A percentile compares a stretch with the other conserved stretches of the same genome.
These are phyloP conservation scores for Otolemur garnettii DNA, from an alignment of 2,113 vertebrate genomes.

Conservation along the genomic window DNA sequence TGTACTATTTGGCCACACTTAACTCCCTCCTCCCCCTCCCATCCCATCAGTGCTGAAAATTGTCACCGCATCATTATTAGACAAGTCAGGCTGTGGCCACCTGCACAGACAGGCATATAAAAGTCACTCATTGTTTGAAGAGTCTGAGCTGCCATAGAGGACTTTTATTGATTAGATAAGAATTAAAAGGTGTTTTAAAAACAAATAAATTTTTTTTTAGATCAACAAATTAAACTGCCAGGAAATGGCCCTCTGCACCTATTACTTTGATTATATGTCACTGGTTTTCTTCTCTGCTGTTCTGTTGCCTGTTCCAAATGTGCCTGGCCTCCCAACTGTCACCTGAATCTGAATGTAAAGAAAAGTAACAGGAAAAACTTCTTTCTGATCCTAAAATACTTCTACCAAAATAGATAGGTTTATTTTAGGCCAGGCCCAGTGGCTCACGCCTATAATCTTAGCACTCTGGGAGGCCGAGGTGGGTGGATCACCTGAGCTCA, in stretches of 20 bases:
- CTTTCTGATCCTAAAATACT: background rate
- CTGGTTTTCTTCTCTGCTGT: background rate
- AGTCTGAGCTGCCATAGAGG: conserved; percentile 72
- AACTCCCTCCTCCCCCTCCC: conserved; percentile 59
- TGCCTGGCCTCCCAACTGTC: background rate
- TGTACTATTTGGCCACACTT: background rate
- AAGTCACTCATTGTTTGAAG: conserved; percentile 78
- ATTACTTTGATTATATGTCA: background rate
- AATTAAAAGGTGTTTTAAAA: conserved; percentile 83
- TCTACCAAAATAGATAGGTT: background rate
- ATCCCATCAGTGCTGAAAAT: conserved; percentile 65
- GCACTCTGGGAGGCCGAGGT: no score
- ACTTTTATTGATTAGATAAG: conserved; percentile 79
- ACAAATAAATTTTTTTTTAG: background rate
- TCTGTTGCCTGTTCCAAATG: background rate
- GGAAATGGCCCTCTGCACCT: conserved; percentile 40
- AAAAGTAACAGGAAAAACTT: conserved; percentile 37
- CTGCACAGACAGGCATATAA: conserved; percentile 72
- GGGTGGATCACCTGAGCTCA: no score
- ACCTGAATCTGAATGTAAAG: background rate
- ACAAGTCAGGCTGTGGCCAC: conserved; percentile 65
- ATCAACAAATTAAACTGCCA: conserved; percentile 63
- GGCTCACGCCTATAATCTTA: no score
- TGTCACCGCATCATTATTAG: conserved; percentile 67
- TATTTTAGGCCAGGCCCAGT: background rate